Percentiles rank a stretch among this genome's conserved stretches.
Conservation (phyloP, 2,797 vertebrate species). For the Capromys pilorides region DNA sequence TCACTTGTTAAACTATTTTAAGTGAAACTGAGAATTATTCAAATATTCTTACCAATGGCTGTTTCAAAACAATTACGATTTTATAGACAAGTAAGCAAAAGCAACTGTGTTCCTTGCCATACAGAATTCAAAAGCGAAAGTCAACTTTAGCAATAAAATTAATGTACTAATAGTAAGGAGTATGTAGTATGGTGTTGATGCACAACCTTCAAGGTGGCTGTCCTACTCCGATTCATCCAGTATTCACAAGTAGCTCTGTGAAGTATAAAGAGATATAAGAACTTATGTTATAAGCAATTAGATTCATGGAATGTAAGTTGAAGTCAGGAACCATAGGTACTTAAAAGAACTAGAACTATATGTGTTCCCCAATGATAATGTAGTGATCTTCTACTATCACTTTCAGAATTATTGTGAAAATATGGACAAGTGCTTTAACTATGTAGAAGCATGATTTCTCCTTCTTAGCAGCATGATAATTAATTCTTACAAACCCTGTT, state of each 20-base stretch:
- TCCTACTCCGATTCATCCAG: neutral
- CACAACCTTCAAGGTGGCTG: slow-evolving; percentile 29
- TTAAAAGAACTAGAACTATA: slow-evolving; percentile 32
- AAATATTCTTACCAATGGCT: neutral
- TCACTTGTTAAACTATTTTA: slow-evolving; percentile 46
- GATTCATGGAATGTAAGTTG: neutral
- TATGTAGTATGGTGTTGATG: neutral
- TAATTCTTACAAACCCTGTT: slow-evolving; percentile 35
- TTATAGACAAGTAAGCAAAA: slow-evolving; percentile 45
- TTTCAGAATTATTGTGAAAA: slow-evolving; percentile 24
- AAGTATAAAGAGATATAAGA: neutral
- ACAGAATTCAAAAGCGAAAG: slow-evolving; percentile 39
- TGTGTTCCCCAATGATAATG: slow-evolving; percentile 18
- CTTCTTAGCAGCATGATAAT: neutral
- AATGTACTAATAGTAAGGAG: slow-evolving; percentile 3
- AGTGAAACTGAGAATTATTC: slow-evolving; percentile 53
- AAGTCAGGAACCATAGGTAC: slow-evolving; percentile 20
- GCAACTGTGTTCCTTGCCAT: slow-evolving; percentile 8
- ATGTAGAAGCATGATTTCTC: neutral
- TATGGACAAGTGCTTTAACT: neutral
- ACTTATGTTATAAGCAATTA: slow-evolving; percentile 35
- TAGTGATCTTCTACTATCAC: neutral
- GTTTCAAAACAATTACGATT: slow-evolving; percentile 59
- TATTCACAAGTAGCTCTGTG: slow-evolving; percentile 15
- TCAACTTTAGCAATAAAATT: slow-evolving; percentile 35